phyloP scores from a whole-genome alignment of 1,140 invertebrate species.

The Penaeus indicus region DNA sequence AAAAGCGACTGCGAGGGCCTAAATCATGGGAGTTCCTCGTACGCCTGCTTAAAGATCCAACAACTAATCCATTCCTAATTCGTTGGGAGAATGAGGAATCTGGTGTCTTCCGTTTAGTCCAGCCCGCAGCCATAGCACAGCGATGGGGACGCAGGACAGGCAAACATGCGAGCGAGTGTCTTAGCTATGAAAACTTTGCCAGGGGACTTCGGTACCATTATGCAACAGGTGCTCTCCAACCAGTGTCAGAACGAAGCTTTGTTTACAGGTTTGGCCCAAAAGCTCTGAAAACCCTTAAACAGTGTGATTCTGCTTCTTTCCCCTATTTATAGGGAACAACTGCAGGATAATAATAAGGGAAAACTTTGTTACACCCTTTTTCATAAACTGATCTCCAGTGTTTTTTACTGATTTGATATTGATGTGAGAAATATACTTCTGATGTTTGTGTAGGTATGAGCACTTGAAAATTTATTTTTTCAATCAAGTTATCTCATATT shows the following conservation, averaged over 20 bases:
- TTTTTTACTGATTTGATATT: no score
- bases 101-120: slow-evolving; percentile 43
- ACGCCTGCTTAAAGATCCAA: slow-evolving; percentile 37
- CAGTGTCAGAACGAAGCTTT: slow-evolving; percentile 52
- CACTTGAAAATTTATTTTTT: no score
- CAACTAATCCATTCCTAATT: slow-evolving; percentile 41
- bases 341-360: not conserved
- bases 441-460: no score
- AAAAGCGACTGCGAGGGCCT: slow-evolving; percentile 46
- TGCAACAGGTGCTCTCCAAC: slow-evolving; percentile 47
- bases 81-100: slow-evolving; percentile 45
- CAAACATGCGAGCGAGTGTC: slow-evolving; percentile 43
- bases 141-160: slow-evolving; percentile 49
- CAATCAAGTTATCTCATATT: no score
- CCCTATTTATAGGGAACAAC: not conserved
- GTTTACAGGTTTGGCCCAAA: slow-evolving; percentile 54
- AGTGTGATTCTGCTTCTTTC: not conserved
- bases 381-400: no score
- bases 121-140: slow-evolving; percentile 38
- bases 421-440: no score
- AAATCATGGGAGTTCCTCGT: slow-evolving; percentile 56
- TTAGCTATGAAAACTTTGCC: slow-evolving; percentile 58
- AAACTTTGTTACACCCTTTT: not conserved
- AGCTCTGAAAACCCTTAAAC: slow-evolving; percentile 17
- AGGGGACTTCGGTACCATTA: slow-evolving; percentile 51